These are phyloP conservation scores for Selenia dentaria DNA, from an alignment of 2,888 invertebrate species.

Conservation along the genomic window DNA sequence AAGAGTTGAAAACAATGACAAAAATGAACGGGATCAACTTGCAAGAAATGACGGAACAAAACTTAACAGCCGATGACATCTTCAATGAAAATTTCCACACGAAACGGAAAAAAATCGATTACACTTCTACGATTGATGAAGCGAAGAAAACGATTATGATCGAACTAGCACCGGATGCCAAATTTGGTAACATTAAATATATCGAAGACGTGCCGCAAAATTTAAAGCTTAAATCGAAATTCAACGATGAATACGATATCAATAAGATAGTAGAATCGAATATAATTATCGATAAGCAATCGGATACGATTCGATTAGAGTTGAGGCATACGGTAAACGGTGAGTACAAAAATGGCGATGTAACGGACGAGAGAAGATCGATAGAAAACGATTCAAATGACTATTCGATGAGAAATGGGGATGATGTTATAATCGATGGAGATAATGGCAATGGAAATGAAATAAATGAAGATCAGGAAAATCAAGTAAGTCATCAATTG, in stretches of 20 bases:
- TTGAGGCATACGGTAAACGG: conserved; percentile 50
- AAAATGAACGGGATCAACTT: conserved; percentile 69
- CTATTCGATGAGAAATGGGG: conserved; percentile 49
- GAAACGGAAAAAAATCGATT: conserved; percentile 61
- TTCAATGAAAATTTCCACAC: conserved; percentile 56
- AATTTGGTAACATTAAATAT: conserved; percentile 56
- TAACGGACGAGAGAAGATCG: conserved; percentile 16
- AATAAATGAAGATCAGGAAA: conserved; percentile 38
- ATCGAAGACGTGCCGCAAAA: conserved; percentile 44
- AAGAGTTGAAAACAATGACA: too few species aligned
- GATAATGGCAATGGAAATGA: conserved; percentile 44
- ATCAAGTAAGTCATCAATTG: conserved; percentile 50
- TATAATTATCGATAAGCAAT: conserved; percentile 63
- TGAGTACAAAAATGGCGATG: conserved; percentile 35
- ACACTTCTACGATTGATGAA: conserved; percentile 33
- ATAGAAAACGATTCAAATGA: conserved; percentile 42
- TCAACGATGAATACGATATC: conserved; percentile 51
- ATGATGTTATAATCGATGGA: conserved; percentile 39
- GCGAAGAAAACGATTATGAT: conserved; percentile 32
- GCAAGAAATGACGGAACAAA: conserved; percentile 62
- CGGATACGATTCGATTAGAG: conserved; percentile 63
- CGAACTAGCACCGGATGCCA: conserved; percentile 23
- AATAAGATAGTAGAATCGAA: conserved; percentile 62
- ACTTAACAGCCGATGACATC: conserved; percentile 63
- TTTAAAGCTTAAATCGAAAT: conserved; percentile 56